Conservation (phyloP, 1,140 invertebrate species). For the Lasioglossum albipes region DNA sequence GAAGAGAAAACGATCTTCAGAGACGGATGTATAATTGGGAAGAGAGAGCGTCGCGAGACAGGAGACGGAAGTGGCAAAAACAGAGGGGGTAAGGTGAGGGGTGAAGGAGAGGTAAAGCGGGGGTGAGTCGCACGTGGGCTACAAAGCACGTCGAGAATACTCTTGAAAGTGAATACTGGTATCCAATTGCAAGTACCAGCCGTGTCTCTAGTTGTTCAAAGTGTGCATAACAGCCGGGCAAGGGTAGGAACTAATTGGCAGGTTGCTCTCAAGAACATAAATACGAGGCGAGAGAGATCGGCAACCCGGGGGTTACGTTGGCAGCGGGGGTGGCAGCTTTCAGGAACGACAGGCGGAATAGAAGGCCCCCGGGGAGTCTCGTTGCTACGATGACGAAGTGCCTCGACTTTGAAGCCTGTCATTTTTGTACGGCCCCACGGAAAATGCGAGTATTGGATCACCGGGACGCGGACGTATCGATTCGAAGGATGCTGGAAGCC, state of each 20-base stretch:
- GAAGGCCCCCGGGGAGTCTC: slow-evolving; percentile 28
- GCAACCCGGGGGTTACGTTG: not conserved
- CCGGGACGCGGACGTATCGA: slow-evolving; percentile 17
- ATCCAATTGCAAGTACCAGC: slow-evolving; percentile 62
- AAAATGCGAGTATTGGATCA: slow-evolving; percentile 32
- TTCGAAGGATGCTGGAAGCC: not conserved
- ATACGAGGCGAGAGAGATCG: slow-evolving; percentile 45
- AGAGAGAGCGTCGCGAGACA: slow-evolving; percentile 6
- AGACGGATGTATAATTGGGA: slow-evolving; percentile 43
- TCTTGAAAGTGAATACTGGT: slow-evolving; percentile 66
- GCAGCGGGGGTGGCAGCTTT: slow-evolving; percentile 6
- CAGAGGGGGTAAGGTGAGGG: not conserved
- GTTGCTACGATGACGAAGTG: slow-evolving; percentile 35
- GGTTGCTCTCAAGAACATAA: slow-evolving; percentile 62
- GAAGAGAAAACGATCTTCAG: slow-evolving; percentile 51
- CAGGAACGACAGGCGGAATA: slow-evolving; percentile 22
- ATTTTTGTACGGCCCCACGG: slow-evolving; percentile 27
- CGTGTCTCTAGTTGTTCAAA: slow-evolving; percentile 65
- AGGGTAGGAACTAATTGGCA: slow-evolving; percentile 65
- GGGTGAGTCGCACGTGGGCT: slow-evolving; percentile 47
- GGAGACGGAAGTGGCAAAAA: not conserved
- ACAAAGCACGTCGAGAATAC: slow-evolving; percentile 65
- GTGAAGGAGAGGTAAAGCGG: not conserved
- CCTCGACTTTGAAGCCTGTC: slow-evolving; percentile 33
- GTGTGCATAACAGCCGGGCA: slow-evolving; percentile 54